Evolutionary conservation across 1,140 invertebrate species (phyloP), one percentile per base, ranked within the genome.

Genomic region (Venustaconcha ellipsiformis): DNA sequence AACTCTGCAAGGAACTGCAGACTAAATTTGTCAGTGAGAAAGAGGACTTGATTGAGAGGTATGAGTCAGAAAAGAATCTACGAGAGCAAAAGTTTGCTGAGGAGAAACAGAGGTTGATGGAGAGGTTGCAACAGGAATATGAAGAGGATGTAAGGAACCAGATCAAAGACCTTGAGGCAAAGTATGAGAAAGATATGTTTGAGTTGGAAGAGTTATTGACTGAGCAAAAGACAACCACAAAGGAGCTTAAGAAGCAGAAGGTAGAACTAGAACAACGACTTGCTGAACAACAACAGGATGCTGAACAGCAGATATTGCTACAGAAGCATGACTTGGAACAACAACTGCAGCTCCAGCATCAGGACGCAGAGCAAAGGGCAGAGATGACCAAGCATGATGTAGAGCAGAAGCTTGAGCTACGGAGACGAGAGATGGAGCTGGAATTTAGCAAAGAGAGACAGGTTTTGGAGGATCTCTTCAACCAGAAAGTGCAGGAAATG

Each of bases 21-120:
- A 81, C 71, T 14, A 70, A 73, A 55, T 84, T 84, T 72, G 79
- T 72, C 8, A 37, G 78, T 58, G 80, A 84, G 66, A 84, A 80
- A 30, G 80, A 84, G 60, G 82, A 80, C 23, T 69, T 84, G 15
- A 64, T 84, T 48, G 63, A 78, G 59, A 78, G 75, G 79, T 69
- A 80, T 56, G 80, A 78, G 67, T 74, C 80, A 8, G 76, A 80
- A 70, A 80, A 77, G 59, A 84, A 84, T 60, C 69, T 78, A 57
- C 60, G 76, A 14, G 62, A 78, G 23, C 71, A 82, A 15, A 77
- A 77, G 56, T 66, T 72, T 70, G 58, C 37, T 23, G 76, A 80
- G 23, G 74, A 82, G 30, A 77, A 67, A 60, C 30, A 74, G 13
- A 59, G 66, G 20, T 58, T 83, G 12, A 70, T 57, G 67, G 67